Base-by-base conservation (phyloP, 2,113 vertebrate genomes). In the Gulo gulo region DNA sequence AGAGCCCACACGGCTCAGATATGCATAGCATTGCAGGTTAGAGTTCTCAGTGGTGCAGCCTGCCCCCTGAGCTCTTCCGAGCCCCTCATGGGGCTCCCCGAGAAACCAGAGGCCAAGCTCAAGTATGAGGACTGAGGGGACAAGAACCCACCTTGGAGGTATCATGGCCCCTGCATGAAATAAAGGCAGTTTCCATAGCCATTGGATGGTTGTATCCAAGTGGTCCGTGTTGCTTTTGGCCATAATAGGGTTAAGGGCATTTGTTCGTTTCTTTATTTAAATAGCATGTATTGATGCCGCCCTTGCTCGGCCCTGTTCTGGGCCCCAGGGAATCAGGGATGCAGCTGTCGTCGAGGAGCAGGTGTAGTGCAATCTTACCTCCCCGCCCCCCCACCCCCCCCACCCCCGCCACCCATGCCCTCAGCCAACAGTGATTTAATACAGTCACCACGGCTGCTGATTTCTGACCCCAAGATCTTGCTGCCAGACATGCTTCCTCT, bases 1-100 rank as follows among this genome's bases (percentile, higher is more conserved):
- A 57, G 89, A 92, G 26, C 12, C 34, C 13, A 0, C 7, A 4
- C 12, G 45, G 15, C 34, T 47, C 13, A 47, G 20, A 6, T n/a
- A 3, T 26, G 1, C 4, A 1, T 3, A 45, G 36, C 29, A 1
- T 2, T 0, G 1, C 21, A 1, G 2, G 45, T 21, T 6, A 73
- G 31, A 52, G 45, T 45, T 84, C 74, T 3, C n/a, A 24, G 26
- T 31, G 36, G 16, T 7, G 2, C 36, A 16, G 16, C 45, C 90
- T 29, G 15, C 21, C 52, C 88, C 4, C 59, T 69, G n/a, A 80
- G 42, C 52, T n/a, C 45, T 52, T 29, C 10, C 0, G 34, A 52
- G 50, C 39, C 61, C 3, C 7, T 16, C n/a, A 16, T 9, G 39
- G 42, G 50, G 52, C 12, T 67, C 31, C 31, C 59, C 9, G 14